Base-by-base conservation (phyloP, 2,888 invertebrate genomes). In the Colletes collaris region DNA sequence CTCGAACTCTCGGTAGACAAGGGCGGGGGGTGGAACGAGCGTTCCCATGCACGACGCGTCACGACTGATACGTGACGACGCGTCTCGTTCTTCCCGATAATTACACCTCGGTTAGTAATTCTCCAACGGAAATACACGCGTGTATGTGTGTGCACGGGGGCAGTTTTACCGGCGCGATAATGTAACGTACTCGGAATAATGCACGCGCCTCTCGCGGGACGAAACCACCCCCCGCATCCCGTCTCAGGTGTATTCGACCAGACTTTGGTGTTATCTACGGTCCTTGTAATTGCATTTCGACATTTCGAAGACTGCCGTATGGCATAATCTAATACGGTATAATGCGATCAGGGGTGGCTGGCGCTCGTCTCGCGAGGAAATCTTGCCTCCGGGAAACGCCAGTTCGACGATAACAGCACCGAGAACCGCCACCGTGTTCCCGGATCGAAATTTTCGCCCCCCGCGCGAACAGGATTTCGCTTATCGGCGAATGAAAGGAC, bases 41-140 rank as follows among this genome's bases (percentile, higher is more conserved):
- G 85, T 75, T 74, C 69, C 74, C 65, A 70, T 69, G 73, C 82
- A 63, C 78, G 76, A 79, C 67, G 71, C 78, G 77, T 74, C 76
- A 46, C 60, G 69, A 58, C 67, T 81, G 78, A 78, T 82, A 82
- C 83, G 85, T 72, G 80, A 78, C 85, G 85, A 77, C 80, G 64
- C 62, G 70, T 69, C 66, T 71, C 72, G 55, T 76, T 83, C 79
- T 72, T 83, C 81, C 78, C 88, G 86, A 89, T 89, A 89, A 89
- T 89, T 89, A 88, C 84, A 82, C 85, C 82, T 82, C 85, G 79
- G 83, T 85, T 84, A 66, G 62, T 67, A 71, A 76, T 76, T 68
- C 76, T 63, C 49, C 73, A 62, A 44, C 52, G 59, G 66, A 27
- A 27, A 27, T 27, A 27, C 1, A 27, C 27, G 27, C 27, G 27